A percentile compares a stretch with the other conserved stretches of the same genome.
Evolutionary conservation across 1,140 invertebrate genomes (phyloP).

Genomic region (Propsilocerus akamusi): DNA sequence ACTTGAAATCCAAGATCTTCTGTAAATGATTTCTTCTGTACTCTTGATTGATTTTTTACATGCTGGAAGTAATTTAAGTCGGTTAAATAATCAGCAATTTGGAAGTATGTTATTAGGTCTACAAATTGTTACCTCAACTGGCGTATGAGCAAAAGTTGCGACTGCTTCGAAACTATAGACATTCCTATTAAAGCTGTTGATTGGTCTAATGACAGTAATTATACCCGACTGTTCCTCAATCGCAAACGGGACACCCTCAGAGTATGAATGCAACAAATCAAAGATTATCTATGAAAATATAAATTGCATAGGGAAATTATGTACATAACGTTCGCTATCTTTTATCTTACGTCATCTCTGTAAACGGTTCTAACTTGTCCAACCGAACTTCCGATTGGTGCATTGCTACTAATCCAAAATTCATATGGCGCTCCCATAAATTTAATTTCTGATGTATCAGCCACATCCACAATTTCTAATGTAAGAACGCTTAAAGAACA

Average conservation of each 20-base stretch:
- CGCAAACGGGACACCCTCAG: slow-evolving; percentile 72
- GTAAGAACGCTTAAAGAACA: slow-evolving; percentile 68
- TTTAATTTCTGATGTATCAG: slow-evolving; percentile 43
- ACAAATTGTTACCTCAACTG: neutral
- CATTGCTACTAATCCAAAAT: slow-evolving; percentile 74
- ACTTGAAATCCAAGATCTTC: slow-evolving; percentile 5
- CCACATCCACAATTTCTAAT: slow-evolving; percentile 39
- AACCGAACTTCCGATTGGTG: slow-evolving; percentile 62
- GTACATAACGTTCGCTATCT: too few species aligned
- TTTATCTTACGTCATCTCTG: slow-evolving; percentile 34
- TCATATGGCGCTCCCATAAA: slow-evolving; percentile 78
- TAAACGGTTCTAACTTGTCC: slow-evolving; percentile 62
- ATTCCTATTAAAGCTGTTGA: slow-evolving; percentile 44
- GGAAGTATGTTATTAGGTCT: too few species aligned
- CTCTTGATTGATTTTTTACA: neutral
- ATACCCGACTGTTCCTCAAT: slow-evolving; percentile 76
- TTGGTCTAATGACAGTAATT: slow-evolving; percentile 61
- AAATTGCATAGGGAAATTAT: too few species aligned
- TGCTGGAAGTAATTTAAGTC: neutral
- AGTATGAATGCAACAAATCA: slow-evolving; percentile 61
- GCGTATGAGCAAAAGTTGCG: slow-evolving; percentile 35
- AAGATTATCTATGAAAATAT: too few species aligned
- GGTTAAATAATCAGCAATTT: too few species aligned
- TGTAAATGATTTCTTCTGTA: neutral
- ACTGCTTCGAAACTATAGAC: slow-evolving; percentile 67